Evolutionary conservation across 2,888 invertebrate genomes (phyloP).

Genomic region (Euspilapteryx auroguttella): DNA sequence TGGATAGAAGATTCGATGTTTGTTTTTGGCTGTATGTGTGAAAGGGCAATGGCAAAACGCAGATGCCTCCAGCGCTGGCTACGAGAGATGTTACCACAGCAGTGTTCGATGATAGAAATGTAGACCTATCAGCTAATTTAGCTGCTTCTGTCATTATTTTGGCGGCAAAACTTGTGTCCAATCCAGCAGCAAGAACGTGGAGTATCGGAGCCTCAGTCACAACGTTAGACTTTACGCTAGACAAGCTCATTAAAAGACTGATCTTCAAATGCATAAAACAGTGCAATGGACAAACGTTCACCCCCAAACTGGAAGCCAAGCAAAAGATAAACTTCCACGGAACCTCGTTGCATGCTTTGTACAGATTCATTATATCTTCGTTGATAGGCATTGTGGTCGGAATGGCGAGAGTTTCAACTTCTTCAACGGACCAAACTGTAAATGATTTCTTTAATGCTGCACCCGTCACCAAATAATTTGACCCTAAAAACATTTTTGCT

Average conservation of each 20-base stretch:
- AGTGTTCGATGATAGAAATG: slow-evolving; percentile 19
- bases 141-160: slow-evolving; percentile 31
- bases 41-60: slow-evolving; percentile 32
- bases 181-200: slow-evolving; percentile 30
- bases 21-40: slow-evolving; percentile 33
- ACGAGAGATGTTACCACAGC: slow-evolving; percentile 20
- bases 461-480: slow-evolving; percentile 19
- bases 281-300: slow-evolving; percentile 29
- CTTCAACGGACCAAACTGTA: slow-evolving; percentile 29
- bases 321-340: slow-evolving; percentile 48
- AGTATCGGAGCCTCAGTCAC: slow-evolving; percentile 23
- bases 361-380: slow-evolving; percentile 24
- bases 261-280: slow-evolving; percentile 47
- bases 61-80: slow-evolving; percentile 32
- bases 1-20: slow-evolving; percentile 19
- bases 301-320: slow-evolving; percentile 35
- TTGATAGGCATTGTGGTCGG: slow-evolving; percentile 22
- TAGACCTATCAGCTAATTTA: slow-evolving; percentile 23
- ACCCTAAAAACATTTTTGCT: slow-evolving; percentile 21
- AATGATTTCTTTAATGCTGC: slow-evolving; percentile 23
- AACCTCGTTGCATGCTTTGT: slow-evolving; percentile 20
- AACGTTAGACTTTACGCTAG: slow-evolving; percentile 32
- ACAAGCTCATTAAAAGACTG: slow-evolving; percentile 32
- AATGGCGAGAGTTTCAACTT: slow-evolving; percentile 14
- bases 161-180: slow-evolving; percentile 29